phyloP scores from a whole-genome alignment of 2,113 vertebrate genomes.

The Pontoporia blainvillei region DNA sequence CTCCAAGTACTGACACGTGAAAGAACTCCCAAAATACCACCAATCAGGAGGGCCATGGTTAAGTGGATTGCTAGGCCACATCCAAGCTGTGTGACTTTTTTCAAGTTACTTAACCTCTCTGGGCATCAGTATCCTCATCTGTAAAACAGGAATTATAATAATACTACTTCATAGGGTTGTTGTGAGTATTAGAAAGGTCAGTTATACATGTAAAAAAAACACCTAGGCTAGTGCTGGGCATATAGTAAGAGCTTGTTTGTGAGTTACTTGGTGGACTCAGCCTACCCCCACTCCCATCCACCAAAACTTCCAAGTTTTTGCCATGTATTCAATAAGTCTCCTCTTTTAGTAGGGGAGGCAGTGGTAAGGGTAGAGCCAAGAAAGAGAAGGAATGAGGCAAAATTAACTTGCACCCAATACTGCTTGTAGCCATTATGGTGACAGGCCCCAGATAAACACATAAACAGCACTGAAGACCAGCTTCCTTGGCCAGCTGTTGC shows the following conservation, averaged over 20 bases:
- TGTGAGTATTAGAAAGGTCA: background rate
- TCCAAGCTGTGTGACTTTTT: background rate
- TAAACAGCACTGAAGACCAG: slow-evolving; percentile 17
- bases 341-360: background rate
- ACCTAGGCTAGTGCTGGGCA: background rate
- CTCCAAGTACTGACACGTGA: background rate
- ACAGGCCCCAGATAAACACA: slow-evolving; percentile 63
- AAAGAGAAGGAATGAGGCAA: slow-evolving; percentile 12
- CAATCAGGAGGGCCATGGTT: background rate
- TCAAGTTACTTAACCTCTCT: background rate
- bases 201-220: background rate
- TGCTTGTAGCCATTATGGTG: slow-evolving; percentile 14
- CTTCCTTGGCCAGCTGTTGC: slow-evolving; percentile 55
- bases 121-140: background rate
- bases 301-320: background rate
- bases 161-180: background rate
- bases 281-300: background rate
- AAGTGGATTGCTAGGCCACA: background rate
- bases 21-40: background rate
- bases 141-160: background rate
- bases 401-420: slow-evolving; percentile 48
- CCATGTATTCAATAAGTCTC: background rate
- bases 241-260: background rate
- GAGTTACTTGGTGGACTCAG: background rate
- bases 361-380: background rate